A percentile compares a stretch with the other conserved stretches of the same genome.
These are phyloP conservation scores for Pollenia griseotomentosa DNA, from an alignment of 2,888 invertebrate genomes.

Conservation along the genomic window DNA sequence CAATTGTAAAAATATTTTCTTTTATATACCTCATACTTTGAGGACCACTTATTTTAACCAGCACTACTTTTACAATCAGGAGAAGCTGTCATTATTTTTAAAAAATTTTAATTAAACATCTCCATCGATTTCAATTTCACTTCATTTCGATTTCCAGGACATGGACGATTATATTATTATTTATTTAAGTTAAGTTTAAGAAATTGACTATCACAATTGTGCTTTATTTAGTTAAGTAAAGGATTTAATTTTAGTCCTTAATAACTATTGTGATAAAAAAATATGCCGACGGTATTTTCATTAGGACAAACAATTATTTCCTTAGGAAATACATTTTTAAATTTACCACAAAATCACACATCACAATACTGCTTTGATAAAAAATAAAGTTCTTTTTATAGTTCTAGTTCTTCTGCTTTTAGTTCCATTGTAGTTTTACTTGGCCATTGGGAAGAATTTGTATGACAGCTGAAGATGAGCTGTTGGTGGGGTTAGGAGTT, in stretches of 20 bases:
- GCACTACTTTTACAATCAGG: too few relatives aligned
- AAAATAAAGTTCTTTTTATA: too few relatives aligned
- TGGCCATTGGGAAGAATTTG: conserved; percentile 79
- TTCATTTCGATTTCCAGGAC: not conserved
- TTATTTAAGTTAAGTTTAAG: conserved; percentile 65
- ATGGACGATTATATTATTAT: conserved; percentile 36
- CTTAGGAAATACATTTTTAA: conserved; percentile 75
- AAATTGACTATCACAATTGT: conserved; percentile 76
- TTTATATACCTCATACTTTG: too few relatives aligned
- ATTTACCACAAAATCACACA: conserved; percentile 63
- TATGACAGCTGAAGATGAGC: conserved; percentile 76
- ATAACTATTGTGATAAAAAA: conserved; percentile 8
- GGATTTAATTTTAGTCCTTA: conserved; percentile 68
- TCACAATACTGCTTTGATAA: conserved; percentile 77
- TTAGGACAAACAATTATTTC: conserved; percentile 68
- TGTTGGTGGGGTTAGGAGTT: conserved; percentile 65
- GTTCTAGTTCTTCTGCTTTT: conserved; percentile 1
- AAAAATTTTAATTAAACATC: too few relatives aligned
- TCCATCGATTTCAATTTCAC: too few relatives aligned
- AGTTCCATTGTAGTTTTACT: conserved; percentile 75
- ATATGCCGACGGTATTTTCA: conserved; percentile 66
- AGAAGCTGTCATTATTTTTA: too few relatives aligned
- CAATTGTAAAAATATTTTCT: too few relatives aligned
- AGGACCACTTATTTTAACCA: too few relatives aligned
- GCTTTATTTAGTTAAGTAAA: conserved; percentile 72